phyloP scores from a whole-genome alignment of 1,140 invertebrate genomes.

The Meloidogyne floridensis region DNA sequence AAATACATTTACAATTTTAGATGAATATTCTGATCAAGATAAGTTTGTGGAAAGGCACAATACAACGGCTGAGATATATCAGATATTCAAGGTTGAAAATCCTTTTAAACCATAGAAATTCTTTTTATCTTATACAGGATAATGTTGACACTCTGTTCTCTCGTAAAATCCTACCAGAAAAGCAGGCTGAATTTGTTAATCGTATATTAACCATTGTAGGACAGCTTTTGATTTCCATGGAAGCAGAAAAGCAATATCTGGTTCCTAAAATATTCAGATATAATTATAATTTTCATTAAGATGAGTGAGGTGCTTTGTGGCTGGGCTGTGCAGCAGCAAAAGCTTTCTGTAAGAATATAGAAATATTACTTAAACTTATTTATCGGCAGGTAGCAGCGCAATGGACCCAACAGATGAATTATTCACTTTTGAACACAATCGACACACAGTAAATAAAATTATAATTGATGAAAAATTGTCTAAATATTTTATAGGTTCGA shows the following conservation, averaged over 20 bases:
- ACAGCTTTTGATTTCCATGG: constrained; percentile 50
- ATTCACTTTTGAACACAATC: constrained; percentile 54
- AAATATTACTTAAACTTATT: constrained; percentile 28
- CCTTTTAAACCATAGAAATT: background rate
- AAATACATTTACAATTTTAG: too few species aligned
- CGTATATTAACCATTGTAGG: constrained; percentile 43
- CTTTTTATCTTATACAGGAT: constrained; percentile 26
- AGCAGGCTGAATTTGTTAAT: constrained; percentile 54
- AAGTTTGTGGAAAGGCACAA: constrained; percentile 61
- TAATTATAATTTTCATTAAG: background rate
- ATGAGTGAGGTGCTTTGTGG: constrained; percentile 47
- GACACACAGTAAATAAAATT: constrained; percentile 50
- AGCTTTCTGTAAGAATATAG: constrained; percentile 62
- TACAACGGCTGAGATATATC: constrained; percentile 58
- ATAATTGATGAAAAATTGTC: background rate
- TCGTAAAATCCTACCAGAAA: constrained; percentile 45
- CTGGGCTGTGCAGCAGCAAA: constrained; percentile 64
- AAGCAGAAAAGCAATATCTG: constrained; percentile 65
- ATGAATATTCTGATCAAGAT: background rate
- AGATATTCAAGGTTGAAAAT: constrained; percentile 51
- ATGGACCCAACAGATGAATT: constrained; percentile 58
- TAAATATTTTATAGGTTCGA: constrained; percentile 50
- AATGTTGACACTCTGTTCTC: constrained; percentile 57
- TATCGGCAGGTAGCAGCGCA: background rate
- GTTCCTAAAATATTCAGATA: constrained; percentile 44